These are phyloP conservation scores for Chaetodon trifascialis DNA, from an alignment of 2,113 vertebrate genomes.

Conservation along the genomic window DNA sequence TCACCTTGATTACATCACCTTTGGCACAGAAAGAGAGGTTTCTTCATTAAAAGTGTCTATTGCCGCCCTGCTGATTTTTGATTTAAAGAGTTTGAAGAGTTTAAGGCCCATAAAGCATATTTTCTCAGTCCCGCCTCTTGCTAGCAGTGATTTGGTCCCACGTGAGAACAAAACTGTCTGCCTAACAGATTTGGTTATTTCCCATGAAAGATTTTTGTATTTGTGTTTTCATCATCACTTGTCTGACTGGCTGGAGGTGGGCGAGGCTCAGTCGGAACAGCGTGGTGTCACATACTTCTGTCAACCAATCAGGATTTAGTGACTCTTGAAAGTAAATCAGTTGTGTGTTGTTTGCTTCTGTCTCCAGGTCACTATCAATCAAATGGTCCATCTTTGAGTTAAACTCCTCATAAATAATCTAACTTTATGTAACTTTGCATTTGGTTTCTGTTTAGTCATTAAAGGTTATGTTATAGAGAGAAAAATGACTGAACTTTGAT, in stretches of 20 bases:
- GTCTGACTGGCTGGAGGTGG: neutral
- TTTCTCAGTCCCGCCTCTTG: neutral
- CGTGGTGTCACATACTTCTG: neutral
- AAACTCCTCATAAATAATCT: neutral
- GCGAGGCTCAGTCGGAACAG: neutral
- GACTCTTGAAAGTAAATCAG: neutral
- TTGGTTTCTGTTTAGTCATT: neutral
- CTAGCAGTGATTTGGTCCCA: neutral
- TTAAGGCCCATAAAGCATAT: neutral
- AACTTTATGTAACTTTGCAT: neutral
- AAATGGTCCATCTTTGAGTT: neutral
- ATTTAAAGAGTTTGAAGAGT: neutral
- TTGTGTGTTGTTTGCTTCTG: neutral
- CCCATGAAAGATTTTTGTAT: neutral
- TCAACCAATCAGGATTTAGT: neutral
- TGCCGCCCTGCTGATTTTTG: slow-evolving; percentile 11
- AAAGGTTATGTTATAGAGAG: neutral
- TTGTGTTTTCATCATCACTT: neutral
- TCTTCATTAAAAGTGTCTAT: slow-evolving; percentile 27
- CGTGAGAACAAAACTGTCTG: neutral
- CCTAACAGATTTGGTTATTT: neutral
- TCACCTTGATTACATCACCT: slow-evolving; percentile 91
- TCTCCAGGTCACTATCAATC: neutral
- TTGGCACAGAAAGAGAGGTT: slow-evolving; percentile 84
- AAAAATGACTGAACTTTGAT: neutral